Conservation (phyloP, 1,140 invertebrate species). For the Macrobrachium rosenbergii region DNA sequence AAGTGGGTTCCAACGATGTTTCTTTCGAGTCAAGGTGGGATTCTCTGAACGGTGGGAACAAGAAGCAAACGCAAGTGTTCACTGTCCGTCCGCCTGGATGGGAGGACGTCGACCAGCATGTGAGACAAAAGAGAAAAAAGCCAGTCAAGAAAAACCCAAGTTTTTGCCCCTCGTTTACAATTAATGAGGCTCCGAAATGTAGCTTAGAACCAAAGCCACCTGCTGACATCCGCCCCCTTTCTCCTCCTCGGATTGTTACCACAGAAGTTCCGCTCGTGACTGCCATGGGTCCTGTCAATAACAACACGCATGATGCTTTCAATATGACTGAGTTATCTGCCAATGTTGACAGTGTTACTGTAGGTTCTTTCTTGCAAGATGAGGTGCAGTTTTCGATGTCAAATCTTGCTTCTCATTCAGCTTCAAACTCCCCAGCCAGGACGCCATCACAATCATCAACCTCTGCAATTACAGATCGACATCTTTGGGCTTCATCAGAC, state of each 20-base stretch:
- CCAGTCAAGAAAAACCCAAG: not conserved
- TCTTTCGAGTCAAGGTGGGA: constrained; percentile 43
- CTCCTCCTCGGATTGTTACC: not conserved
- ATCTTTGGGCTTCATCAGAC: constrained; percentile 47
- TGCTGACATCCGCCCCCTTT: not conserved
- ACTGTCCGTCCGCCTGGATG: constrained; percentile 23
- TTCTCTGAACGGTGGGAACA: constrained; percentile 20
- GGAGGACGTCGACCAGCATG: constrained; percentile 13
- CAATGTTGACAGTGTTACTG: not conserved
- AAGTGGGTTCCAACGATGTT: not conserved
- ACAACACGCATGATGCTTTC: not conserved
- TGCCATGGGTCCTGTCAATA: too few relatives aligned
- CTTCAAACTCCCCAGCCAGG: not conserved
- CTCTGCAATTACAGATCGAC: constrained; percentile 16
- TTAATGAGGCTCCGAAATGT: constrained; percentile 3
- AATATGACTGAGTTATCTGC: not conserved
- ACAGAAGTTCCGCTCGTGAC: not conserved
- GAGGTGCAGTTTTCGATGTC: not conserved
- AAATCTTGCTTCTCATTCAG: constrained; percentile 11
- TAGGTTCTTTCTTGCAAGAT: not conserved
- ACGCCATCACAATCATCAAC: not conserved
- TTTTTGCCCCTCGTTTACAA: constrained; percentile 34
- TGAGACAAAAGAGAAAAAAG: not conserved
- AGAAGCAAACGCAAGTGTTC: not conserved
- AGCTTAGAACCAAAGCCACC: not conserved